Evolutionary conservation across 2,888 invertebrate species (phyloP).

Genomic region (Eupithecia abbreviata): DNA sequence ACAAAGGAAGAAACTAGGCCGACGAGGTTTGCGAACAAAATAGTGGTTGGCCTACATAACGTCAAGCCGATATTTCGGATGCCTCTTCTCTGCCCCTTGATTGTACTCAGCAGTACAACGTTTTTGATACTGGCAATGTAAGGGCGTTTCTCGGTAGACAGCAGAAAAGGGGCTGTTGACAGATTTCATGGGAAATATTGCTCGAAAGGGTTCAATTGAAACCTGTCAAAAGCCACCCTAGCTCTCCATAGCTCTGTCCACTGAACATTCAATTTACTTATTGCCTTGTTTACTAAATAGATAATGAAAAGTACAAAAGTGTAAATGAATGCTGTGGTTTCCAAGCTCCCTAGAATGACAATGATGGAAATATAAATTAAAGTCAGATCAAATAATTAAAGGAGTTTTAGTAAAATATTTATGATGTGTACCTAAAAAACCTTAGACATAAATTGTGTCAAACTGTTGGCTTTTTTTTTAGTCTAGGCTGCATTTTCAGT

Average conservation of each 20-base stretch:
- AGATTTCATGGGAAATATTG: not conserved
- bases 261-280: not conserved
- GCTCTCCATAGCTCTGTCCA: not conserved
- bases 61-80: slow-evolving; percentile 55
- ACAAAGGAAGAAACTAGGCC: slow-evolving; percentile 24
- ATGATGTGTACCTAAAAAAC: not conserved
- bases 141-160: slow-evolving; percentile 34
- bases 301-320: not conserved
- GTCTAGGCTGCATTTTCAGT: not conserved
- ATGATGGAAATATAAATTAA: not conserved
- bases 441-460: not conserved
- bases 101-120: slow-evolving; percentile 48
- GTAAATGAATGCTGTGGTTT: no score
- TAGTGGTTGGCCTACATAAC: slow-evolving; percentile 53
- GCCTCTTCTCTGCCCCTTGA: slow-evolving; percentile 52
- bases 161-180: not conserved
- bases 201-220: not conserved
- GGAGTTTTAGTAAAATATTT: not conserved
- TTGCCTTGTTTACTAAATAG: not conserved
- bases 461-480: no score
- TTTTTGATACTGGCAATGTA: slow-evolving; percentile 57
- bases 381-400: not conserved
- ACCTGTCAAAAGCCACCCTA: not conserved
- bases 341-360: no score
- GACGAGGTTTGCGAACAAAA: slow-evolving; percentile 36